phyloP scores from a whole-genome alignment of 2,113 vertebrate genomes.

The Zosterops japonicus region DNA sequence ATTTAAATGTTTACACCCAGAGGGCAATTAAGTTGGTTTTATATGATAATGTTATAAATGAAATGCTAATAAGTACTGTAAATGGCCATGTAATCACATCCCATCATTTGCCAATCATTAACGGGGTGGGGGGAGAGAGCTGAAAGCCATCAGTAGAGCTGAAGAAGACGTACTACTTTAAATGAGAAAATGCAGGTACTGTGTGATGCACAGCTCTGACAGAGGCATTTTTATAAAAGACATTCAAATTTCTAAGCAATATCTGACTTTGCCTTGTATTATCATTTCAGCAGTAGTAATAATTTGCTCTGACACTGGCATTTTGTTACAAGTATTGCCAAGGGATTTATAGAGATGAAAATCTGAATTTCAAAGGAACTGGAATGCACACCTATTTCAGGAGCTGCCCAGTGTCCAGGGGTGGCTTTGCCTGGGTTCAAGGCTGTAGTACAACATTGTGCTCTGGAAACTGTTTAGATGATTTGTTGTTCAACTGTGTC shows the following conservation, averaged over 20 bases:
- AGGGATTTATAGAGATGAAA: background rate
- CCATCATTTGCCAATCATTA: conserved; percentile 49
- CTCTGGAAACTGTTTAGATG: background rate
- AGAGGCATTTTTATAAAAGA: background rate
- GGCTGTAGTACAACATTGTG: rapidly evolving
- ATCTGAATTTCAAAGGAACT: background rate
- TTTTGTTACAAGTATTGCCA: background rate
- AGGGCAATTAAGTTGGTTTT: conserved; percentile 67
- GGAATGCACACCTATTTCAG: background rate
- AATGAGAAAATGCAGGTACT: conserved; percentile 31
- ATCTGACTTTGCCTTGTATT: conserved; percentile 16
- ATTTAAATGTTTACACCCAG: conserved; percentile 69
- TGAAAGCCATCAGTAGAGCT: conserved; percentile 5
- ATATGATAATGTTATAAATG: conserved; percentile 69
- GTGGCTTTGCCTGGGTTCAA: background rate
- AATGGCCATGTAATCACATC: conserved; percentile 59
- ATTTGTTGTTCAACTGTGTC: background rate
- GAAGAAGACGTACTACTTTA: background rate
- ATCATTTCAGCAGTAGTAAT: conserved; percentile 23
- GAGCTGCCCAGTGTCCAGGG: background rate
- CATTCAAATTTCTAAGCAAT: conserved; percentile 30
- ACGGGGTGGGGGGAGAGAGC: background rate
- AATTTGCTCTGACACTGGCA: conserved; percentile 1
- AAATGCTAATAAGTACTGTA: conserved; percentile 71
- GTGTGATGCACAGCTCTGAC: background rate